A percentile compares a stretch with the other conserved stretches of the same genome.
These are phyloP conservation scores for Sterna hirundo DNA, from an alignment of 2,113 vertebrate genomes.

Conservation along the genomic window DNA sequence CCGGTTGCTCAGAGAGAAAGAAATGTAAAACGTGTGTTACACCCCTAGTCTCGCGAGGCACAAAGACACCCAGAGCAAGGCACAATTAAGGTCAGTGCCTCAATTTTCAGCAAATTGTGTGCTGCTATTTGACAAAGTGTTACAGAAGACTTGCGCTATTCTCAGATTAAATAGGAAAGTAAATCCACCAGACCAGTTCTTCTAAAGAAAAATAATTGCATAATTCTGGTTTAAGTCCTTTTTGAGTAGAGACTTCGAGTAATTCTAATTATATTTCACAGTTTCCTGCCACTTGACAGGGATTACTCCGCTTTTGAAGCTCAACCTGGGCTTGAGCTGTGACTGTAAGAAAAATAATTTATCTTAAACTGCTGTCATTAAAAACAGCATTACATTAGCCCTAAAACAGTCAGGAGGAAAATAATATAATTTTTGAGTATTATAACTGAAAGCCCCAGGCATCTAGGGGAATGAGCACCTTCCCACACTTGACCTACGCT, in stretches of 20 bases:
- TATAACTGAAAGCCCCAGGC: background rate
- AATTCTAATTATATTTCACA: conserved; percentile 36
- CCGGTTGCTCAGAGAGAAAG: background rate
- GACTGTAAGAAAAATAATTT: conserved; percentile 5
- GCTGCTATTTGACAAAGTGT: background rate
- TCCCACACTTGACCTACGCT: background rate
- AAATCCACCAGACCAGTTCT: background rate
- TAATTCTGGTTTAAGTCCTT: conserved; percentile 5
- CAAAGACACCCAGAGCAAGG: background rate
- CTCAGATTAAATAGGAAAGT: background rate
- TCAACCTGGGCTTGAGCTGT: background rate
- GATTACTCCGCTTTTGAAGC: background rate
- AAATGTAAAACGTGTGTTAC: background rate
- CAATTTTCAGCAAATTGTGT: background rate
- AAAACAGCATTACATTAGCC: background rate
- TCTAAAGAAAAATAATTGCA: conserved; percentile 36
- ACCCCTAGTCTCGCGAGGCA: background rate
- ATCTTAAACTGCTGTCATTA: background rate
- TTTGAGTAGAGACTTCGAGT: background rate
- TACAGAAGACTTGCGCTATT: background rate
- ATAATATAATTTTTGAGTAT: background rate
- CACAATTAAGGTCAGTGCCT: background rate
- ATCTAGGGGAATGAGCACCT: background rate
- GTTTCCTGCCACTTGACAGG: background rate
- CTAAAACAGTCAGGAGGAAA: background rate